phyloP scores from a whole-genome alignment of 2,797 vertebrate genomes.

The Xerus rutilus region DNA sequence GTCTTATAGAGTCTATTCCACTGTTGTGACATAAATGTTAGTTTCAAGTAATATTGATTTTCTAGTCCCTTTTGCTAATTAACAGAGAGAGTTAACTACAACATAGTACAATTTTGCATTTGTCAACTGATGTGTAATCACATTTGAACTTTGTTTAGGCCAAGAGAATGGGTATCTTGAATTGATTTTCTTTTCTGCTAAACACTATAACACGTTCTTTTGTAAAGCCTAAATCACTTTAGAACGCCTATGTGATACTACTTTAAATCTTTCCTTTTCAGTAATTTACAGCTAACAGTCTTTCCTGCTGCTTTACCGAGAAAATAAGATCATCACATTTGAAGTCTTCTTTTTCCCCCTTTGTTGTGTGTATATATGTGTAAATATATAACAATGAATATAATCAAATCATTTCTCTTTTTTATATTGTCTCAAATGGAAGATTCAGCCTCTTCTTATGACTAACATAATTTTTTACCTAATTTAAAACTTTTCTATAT shows the following conservation, averaged over 20 bases:
- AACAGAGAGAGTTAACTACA: not conserved
- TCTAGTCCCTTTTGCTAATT: constrained; percentile 8
- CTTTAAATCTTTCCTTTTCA: not conserved
- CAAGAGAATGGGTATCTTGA: not conserved
- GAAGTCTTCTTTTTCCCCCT: not conserved
- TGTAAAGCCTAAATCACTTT: not conserved
- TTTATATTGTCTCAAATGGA: not conserved
- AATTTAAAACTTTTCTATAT: not conserved
- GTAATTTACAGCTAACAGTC: not conserved
- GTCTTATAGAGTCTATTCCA: not conserved
- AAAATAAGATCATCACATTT: not conserved
- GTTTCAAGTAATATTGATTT: constrained; percentile 41
- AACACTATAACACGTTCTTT: not conserved
- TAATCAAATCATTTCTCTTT: not conserved
- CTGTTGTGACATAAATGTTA: not conserved
- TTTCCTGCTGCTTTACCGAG: not conserved
- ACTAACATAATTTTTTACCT: not conserved
- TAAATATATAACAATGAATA: not conserved
- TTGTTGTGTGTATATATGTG: no score
- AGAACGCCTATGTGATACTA: not conserved
- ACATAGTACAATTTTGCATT: not conserved
- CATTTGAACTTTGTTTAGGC: constrained; percentile 39
- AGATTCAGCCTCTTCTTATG: not conserved
- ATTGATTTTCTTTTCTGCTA: constrained; percentile 24
- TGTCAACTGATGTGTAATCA: constrained; percentile 23